Evolutionary conservation across 2,888 invertebrate species (phyloP), one percentile per base, ranked within the genome.

Genomic region (Alsophila aescularia): DNA sequence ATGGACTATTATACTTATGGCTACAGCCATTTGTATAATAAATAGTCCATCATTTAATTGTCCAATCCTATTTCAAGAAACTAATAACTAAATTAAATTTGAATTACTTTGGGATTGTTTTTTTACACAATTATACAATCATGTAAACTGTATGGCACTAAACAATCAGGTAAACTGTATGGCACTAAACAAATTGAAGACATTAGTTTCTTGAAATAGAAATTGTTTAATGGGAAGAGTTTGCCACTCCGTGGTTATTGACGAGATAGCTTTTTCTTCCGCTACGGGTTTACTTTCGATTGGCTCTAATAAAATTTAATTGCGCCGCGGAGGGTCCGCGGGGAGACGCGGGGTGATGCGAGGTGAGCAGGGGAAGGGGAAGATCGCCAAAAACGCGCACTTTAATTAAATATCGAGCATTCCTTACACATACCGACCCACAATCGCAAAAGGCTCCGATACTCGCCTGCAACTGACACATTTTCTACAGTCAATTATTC

Each of bases 401-500:
- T 70, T 73, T 79, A 76, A 78, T 80, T 72, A 79, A 79, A 77
- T 75, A 70, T 75, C 71, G 62, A 67, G 68, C 69, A 72, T 78
- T 77, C 73, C 65, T 40, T 56, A 64, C 64, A 58, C 57, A 55
- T 37, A 55, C 35, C 24, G 32, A 32, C 10, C 10, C 5, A 7
- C 8, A 14, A 15, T 32, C 32, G 32, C 29, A 29, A 8, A 4
- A 29, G 29, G 24, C 24, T n/a, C n/a, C n/a, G n/a, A 24, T 24
- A 24, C 24, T 24, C 24, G 7, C 24, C n/a, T 5, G 24, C 24
- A 24, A 24, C 24, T 24, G 24, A 8, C 24, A 24, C 4, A 7
- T 24, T 24, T n/a, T 9, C 29, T n/a, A n/a, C 27, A 7, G 29
- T 7, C 24, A 7, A 24, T 24, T 6, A 6, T 5, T 5, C 8